Conservation (phyloP, 2,888 invertebrate genomes). For the Odontomyia ornata region DNA sequence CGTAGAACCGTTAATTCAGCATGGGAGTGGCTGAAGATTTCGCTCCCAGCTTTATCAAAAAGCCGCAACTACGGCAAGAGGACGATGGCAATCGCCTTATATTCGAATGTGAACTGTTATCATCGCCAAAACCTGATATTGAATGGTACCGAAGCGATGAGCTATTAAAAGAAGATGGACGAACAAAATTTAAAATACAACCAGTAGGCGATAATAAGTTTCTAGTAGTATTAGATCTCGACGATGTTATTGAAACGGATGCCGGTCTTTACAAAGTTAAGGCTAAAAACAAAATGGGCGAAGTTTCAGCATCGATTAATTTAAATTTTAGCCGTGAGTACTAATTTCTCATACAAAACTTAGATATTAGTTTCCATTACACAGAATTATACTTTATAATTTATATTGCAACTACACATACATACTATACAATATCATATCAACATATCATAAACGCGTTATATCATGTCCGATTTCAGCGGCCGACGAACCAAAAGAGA, state of each 20-base stretch:
- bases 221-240: slow-evolving; percentile 90
- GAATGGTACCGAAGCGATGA: slow-evolving; percentile 92
- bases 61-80: slow-evolving; percentile 95
- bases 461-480: slow-evolving; percentile 71
- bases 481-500: slow-evolving; percentile 94
- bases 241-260: slow-evolving; percentile 95
- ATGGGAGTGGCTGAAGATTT: slow-evolving; percentile 79
- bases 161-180: slow-evolving; percentile 81
- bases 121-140: slow-evolving; percentile 89
- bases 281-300: slow-evolving; percentile 96
- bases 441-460: slow-evolving; percentile 1
- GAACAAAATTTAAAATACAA: slow-evolving; percentile 89
- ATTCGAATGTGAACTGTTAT: slow-evolving; percentile 91
- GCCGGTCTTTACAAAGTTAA: slow-evolving; percentile 97
- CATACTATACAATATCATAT: not conserved
- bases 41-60: slow-evolving; percentile 98
- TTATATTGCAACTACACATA: not conserved
- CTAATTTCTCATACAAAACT: slow-evolving; percentile 21
- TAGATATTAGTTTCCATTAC: not conserved
- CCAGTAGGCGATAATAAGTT: slow-evolving; percentile 86
- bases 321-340: slow-evolving; percentile 97
- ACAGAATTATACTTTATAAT: not conserved
- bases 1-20: slow-evolving; percentile 37
- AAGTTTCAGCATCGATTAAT: slow-evolving; percentile 96
- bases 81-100: slow-evolving; percentile 94